Evolutionary conservation across 2,797 vertebrate genomes (phyloP).

Genomic region (Gallinago solitaria): DNA sequence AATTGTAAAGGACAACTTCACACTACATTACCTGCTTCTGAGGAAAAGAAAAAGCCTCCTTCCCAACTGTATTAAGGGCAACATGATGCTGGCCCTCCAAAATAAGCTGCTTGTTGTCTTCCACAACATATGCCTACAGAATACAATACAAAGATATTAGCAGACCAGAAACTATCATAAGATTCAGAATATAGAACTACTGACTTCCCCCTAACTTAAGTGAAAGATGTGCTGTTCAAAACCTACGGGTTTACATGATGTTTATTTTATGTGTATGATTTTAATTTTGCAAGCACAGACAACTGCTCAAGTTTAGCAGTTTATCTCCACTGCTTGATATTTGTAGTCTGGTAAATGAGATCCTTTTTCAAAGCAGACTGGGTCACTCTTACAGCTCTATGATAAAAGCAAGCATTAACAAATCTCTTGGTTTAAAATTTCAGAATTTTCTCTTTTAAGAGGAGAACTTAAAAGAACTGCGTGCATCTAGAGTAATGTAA

Average conservation of each 20-base stretch:
- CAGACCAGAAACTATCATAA: neutral
- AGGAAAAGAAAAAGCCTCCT: slow-evolving; percentile 88
- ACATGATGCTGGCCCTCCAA: slow-evolving; percentile 97
- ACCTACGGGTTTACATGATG: neutral
- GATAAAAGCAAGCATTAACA: neutral
- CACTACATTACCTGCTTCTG: slow-evolving; percentile 87
- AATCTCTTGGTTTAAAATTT: neutral
- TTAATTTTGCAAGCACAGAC: neutral
- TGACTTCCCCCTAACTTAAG: neutral
- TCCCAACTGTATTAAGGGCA: slow-evolving; percentile 86
- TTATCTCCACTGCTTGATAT: neutral
- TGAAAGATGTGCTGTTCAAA: neutral
- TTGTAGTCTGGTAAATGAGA: neutral
- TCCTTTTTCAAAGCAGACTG: neutral
- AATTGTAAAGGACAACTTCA: neutral
- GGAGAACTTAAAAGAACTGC: neutral
- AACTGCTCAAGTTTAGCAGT: neutral
- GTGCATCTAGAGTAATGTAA: neutral
- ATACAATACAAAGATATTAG: neutral
- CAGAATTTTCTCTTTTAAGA: neutral
- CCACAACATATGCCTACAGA: slow-evolving; percentile 91
- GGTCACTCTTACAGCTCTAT: neutral
- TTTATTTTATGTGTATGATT: neutral
- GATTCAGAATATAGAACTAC: neutral
- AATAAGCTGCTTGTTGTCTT: slow-evolving; percentile 96